Base-by-base conservation (phyloP, 1,140 invertebrate genomes). In the Chlorops oryzae region DNA sequence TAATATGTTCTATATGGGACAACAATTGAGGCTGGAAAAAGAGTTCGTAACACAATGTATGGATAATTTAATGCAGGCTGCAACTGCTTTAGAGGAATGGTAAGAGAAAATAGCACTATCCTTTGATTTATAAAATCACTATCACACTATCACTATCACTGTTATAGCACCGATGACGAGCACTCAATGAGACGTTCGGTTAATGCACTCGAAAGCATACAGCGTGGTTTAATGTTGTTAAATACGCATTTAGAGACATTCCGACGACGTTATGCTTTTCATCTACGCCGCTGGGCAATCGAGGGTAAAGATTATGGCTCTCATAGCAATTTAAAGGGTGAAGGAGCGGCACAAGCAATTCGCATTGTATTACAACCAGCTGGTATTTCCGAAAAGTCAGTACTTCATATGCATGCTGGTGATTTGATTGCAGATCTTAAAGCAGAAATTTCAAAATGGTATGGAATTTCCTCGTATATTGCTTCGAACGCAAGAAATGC, bases 191-290 rank as follows among this genome's bases (percentile, higher is more conserved):
- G n/a, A n/a, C n/a, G n/a, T n/a, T n/a, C n/a, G n/a, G n/a, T n/a
- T n/a, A 81, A 86, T 1, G 88, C 86, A 55, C 69, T 96, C 20
- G 81, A 91, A 47, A 86, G 90, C 47, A 93, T 96, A 49, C 92
- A 96, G 67, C 80, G 92, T 51, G 92, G 90, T 13, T 65, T 96
- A 15, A 70, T 94, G 7, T 68, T 96, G 21, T 73, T 96, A 9
- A 90, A 92, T 68, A 94, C 91, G 5, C 92, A 96, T 74, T 77
- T 96, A 54, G 92, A 96, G 72, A 90, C 89, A 3, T 96, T 96
- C 68, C 79, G 89, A 45, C 81, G 87, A 58, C 83, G 84, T 52
- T 92, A 92, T 72, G 88, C 88, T 2, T 92, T 88, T 73, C 88
- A 92, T 74, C 74, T 92, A 47, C 75, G 89, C 24, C 78, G 87